A percentile compares a stretch with the other conserved stretches of the same genome.
These are phyloP conservation scores for Monodelphis domestica DNA, from an alignment of 2,797 vertebrate genomes.

Conservation along the genomic window DNA sequence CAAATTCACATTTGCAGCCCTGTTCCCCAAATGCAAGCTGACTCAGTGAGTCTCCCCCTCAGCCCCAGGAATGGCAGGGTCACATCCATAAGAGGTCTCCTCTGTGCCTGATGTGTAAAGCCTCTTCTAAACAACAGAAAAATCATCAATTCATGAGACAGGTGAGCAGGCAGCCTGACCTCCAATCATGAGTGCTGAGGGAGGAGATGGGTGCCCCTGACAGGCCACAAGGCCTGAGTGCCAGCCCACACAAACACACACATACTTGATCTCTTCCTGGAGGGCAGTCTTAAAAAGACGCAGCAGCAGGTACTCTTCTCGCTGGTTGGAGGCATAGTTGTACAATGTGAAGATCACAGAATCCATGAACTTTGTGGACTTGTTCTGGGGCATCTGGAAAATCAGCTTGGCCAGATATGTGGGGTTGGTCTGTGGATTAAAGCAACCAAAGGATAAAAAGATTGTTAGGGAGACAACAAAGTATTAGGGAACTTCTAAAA, in stretches of 20 bases:
- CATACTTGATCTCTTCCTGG: slow-evolving; percentile 98
- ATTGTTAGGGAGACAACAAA: slow-evolving; percentile 77
- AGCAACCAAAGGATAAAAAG: not conserved
- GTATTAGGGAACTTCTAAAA: slow-evolving; percentile 44
- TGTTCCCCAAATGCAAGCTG: not conserved
- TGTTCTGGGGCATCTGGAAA: slow-evolving; percentile 99
- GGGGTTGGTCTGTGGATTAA: slow-evolving; percentile 89
- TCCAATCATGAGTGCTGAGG: fast-evolving
- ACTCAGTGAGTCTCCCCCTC: not conserved
- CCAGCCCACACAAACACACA: not conserved
- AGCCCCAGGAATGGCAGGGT: not conserved
- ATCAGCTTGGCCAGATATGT: slow-evolving; percentile 98
- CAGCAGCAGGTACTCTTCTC: slow-evolving; percentile 96
- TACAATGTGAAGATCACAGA: slow-evolving; percentile 98
- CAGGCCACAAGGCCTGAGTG: not conserved
- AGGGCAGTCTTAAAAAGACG: slow-evolving; percentile 97
- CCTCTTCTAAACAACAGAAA: not conserved
- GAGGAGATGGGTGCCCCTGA: not conserved
- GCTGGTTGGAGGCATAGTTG: slow-evolving; percentile 98
- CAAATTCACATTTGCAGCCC: not conserved
- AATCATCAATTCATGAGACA: not conserved
- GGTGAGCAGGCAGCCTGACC: not conserved
- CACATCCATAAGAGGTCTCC: not conserved
- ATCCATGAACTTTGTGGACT: slow-evolving; percentile 99
- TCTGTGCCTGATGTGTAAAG: not conserved